Evolutionary conservation across 2,113 vertebrate genomes (phyloP).

Genomic region (Dicrurus megarhynchus): DNA sequence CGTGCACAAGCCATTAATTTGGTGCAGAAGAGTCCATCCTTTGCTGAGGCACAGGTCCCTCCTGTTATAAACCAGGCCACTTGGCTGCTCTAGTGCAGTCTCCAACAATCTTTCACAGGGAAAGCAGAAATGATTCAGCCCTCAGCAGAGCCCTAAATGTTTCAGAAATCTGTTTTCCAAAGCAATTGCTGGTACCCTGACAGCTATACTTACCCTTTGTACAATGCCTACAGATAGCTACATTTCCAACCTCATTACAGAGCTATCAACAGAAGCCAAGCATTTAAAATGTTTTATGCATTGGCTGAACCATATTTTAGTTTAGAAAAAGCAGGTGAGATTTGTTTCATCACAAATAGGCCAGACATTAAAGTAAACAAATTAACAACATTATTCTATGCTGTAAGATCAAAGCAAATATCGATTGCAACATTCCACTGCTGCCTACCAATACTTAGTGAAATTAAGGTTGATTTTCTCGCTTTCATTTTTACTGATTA

Average conservation of each 20-base stretch:
- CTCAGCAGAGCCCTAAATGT: background rate
- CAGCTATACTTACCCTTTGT: background rate
- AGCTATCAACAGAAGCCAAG: constrained; percentile 17
- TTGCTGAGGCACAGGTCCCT: background rate
- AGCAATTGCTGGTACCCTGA: background rate
- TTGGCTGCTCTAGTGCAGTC: background rate
- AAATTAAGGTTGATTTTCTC: background rate
- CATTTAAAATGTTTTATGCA: constrained; percentile 38
- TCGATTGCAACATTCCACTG: background rate
- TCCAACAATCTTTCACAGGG: background rate
- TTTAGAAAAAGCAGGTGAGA: constrained; percentile 30
- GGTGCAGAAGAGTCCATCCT: background rate
- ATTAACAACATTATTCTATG: background rate
- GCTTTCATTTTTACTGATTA: background rate
- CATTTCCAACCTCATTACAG: constrained; percentile 32
- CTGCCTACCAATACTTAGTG: background rate
- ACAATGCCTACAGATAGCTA: constrained; percentile 11
- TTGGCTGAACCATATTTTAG: background rate
- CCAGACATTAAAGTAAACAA: constrained; percentile 45
- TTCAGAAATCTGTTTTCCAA: constrained; percentile 31
- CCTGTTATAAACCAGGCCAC: background rate
- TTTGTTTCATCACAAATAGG: constrained; percentile 43
- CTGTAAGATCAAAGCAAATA: constrained; percentile 19
- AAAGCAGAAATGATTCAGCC: constrained; percentile 5
- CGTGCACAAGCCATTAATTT: background rate